phyloP scores from a whole-genome alignment of 2,888 invertebrate species.

The Xestia c-nigrum region DNA sequence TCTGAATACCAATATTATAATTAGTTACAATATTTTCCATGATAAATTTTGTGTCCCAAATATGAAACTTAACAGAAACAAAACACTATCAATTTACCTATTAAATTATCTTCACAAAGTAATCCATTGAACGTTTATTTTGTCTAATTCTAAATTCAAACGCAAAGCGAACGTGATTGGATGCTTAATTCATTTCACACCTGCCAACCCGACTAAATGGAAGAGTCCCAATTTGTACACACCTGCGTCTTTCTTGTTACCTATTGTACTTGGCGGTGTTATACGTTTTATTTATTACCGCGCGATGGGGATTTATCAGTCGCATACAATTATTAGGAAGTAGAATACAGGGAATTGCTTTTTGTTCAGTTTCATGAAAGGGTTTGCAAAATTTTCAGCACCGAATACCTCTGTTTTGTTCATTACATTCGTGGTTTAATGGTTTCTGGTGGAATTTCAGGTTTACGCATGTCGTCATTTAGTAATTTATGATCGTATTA shows the following conservation, averaged over 20 bases:
- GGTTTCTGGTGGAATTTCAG: conserved; percentile 24
- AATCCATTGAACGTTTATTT: conserved; percentile 28
- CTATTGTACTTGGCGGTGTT: conserved; percentile 46
- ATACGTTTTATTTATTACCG: conserved; percentile 58
- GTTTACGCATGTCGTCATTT: not conserved
- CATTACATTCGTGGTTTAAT: conserved; percentile 22
- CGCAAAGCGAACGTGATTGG: conserved; percentile 60
- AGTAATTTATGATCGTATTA: conserved; percentile 3
- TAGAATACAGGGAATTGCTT: conserved; percentile 15
- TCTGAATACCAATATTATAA: too few species aligned
- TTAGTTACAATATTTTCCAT: too few species aligned
- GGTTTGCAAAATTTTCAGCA: conserved; percentile 14
- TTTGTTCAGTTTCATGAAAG: conserved; percentile 3
- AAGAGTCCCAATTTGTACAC: conserved; percentile 53
- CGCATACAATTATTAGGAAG: conserved; percentile 44
- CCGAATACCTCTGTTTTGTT: conserved; percentile 21
- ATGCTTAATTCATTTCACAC: conserved; percentile 64
- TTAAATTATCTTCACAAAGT: not conserved
- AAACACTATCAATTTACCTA: not conserved
- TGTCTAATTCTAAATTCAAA: conserved; percentile 55
- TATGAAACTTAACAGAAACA: not conserved
- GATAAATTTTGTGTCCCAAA: not conserved
- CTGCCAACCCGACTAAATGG: conserved; percentile 57
- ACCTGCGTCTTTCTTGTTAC: conserved; percentile 25
- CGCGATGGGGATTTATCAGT: conserved; percentile 30